Conservation (phyloP, 2,888 invertebrate genomes). For the Opisthograptis luteolata region DNA sequence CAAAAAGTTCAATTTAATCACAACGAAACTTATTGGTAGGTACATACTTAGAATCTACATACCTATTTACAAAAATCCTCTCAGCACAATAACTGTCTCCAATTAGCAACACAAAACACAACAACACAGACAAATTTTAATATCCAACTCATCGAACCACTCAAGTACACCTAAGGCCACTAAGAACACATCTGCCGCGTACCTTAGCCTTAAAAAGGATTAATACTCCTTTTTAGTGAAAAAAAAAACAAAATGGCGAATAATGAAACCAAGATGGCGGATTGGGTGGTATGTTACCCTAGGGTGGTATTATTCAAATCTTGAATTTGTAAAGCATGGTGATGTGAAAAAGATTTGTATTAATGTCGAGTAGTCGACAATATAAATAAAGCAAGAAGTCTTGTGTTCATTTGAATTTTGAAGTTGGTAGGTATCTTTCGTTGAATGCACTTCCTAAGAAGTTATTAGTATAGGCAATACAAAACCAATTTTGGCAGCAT, state of each 20-base stretch:
- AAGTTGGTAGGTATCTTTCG: too few species aligned
- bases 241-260: constrained; percentile 70
- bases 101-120: constrained; percentile 13
- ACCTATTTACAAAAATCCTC: not conserved
- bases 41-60: too few species aligned
- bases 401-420: too few species aligned
- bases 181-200: constrained; percentile 59
- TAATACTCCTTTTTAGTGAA: constrained; percentile 68
- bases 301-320: constrained; percentile 34
- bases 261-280: constrained; percentile 72
- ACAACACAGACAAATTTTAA: constrained; percentile 23
- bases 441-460: too few species aligned
- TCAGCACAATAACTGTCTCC: constrained; percentile 1
- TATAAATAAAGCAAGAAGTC: too few species aligned
- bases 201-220: constrained; percentile 54
- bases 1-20: too few species aligned
- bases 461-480: too few species aligned
- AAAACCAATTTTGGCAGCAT: too few species aligned
- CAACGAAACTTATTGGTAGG: too few species aligned
- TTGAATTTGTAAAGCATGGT: constrained; percentile 13
- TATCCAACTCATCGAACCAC: constrained; percentile 22
- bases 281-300: constrained; percentile 65
- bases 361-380: not conserved
- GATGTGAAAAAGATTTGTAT: constrained; percentile 12
- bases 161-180: constrained; percentile 55